Percentiles rank a stretch among this genome's conserved stretches.
Evolutionary conservation across 1,140 invertebrate genomes (phyloP).

Genomic region (Lepidostoma basale): DNA sequence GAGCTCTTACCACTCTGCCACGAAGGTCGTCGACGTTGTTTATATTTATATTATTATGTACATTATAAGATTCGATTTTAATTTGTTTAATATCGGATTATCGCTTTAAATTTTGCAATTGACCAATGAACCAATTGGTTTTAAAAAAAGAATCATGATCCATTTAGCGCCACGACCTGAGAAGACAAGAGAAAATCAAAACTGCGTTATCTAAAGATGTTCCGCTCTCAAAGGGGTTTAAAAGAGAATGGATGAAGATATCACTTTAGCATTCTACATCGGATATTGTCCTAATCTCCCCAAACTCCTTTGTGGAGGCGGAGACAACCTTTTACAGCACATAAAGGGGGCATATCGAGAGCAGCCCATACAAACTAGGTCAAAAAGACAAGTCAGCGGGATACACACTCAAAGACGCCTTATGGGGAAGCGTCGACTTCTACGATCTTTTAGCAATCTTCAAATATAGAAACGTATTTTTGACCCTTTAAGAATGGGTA

Average conservation of each 20-base stretch:
- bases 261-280: background rate
- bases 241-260: background rate
- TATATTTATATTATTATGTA: too few species aligned
- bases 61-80: too few species aligned
- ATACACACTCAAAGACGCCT: background rate
- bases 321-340: slow-evolving; percentile 28
- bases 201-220: background rate
- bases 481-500: too few species aligned
- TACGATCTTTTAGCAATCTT: too few species aligned
- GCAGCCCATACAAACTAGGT: slow-evolving; percentile 27
- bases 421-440: background rate
- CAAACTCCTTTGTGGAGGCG: background rate
- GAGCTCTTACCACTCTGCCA: too few species aligned
- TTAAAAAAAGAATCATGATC: too few species aligned
- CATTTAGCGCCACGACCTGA: background rate
- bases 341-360: slow-evolving; percentile 23
- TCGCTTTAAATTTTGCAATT: too few species aligned
- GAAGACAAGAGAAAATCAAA: background rate
- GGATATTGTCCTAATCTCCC: slow-evolving; percentile 11
- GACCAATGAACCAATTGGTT: too few species aligned
- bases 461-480: too few species aligned
- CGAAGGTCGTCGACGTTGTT: too few species aligned
- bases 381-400: slow-evolving; percentile 34
- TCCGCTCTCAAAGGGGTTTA: background rate
- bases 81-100: too few species aligned